Evolutionary conservation across 2,888 invertebrate genomes (phyloP).

Genomic region (Dione vanillae): DNA sequence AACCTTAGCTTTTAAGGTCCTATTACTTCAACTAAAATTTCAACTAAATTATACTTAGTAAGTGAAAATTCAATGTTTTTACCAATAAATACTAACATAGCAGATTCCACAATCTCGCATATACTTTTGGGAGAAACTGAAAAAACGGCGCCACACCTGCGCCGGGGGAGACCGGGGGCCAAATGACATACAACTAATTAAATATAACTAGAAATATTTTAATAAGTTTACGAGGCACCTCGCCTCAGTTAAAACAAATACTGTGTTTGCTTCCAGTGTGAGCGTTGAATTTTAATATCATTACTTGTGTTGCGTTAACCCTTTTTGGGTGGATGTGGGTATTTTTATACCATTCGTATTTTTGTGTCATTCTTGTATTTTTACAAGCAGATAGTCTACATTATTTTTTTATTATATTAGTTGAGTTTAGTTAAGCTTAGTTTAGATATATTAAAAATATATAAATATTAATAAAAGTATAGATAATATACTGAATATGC

Average conservation of each 20-base stretch:
- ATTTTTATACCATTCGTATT: neutral
- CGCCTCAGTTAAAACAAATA: constrained; percentile 75
- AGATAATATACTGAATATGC: too few species aligned
- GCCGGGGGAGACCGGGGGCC: constrained; percentile 64
- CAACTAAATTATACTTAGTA: neutral
- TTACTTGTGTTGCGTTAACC: constrained; percentile 58
- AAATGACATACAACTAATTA: constrained; percentile 79
- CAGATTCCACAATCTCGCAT: constrained; percentile 25
- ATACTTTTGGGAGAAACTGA: constrained; percentile 43
- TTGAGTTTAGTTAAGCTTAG: too few species aligned
- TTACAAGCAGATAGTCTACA: neutral
- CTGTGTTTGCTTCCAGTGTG: constrained; percentile 72
- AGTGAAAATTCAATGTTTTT: neutral
- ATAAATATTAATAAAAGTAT: too few species aligned
- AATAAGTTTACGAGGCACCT: constrained; percentile 80
- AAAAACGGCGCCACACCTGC: constrained; percentile 63
- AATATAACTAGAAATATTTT: constrained; percentile 82
- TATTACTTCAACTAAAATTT: too few species aligned
- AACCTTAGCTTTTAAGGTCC: too few species aligned
- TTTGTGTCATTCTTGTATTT: neutral
- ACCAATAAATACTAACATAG: neutral
- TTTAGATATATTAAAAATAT: too few species aligned
- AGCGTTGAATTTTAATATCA: constrained; percentile 82
- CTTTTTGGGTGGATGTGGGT: neutral
- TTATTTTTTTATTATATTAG: too few species aligned